phyloP scores from a whole-genome alignment of 2,888 invertebrate genomes.

The Pherbina coryleti region DNA sequence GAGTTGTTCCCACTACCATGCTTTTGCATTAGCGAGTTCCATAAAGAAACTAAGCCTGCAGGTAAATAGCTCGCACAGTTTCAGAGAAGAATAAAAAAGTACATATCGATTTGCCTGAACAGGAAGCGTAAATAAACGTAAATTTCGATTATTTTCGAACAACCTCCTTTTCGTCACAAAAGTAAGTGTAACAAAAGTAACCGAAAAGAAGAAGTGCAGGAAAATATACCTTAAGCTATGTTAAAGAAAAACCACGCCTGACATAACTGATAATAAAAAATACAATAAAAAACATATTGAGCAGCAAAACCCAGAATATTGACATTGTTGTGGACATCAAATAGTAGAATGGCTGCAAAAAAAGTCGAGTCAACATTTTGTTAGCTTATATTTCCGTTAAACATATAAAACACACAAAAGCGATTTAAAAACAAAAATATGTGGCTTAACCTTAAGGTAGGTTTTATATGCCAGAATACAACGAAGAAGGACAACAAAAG shows the following conservation, averaged over 20 bases:
- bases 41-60: too few species aligned
- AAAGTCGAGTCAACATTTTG: conserved; percentile 26
- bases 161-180: neutral
- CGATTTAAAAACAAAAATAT: neutral
- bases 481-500: neutral
- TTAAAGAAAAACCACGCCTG: neutral
- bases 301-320: neutral
- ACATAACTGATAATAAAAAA: neutral
- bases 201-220: conserved; percentile 11
- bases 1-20: too few species aligned
- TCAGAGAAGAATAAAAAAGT: neutral
- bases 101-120: neutral
- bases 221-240: neutral
- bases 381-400: neutral
- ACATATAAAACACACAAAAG: neutral
- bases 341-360: neutral
- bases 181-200: neutral
- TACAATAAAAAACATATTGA: neutral
- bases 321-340: neutral
- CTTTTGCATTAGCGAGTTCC: too few species aligned
- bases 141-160: conserved; percentile 23
- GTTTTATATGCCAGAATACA: neutral
- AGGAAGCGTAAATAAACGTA: conserved; percentile 33
- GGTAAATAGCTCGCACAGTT: too few species aligned
- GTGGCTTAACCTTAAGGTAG: conserved; percentile 30